Percentiles rank a stretch among this genome's conserved stretches.
Conservation (phyloP, 1,140 invertebrate species). For the Phymorhynchus buccinoides region DNA sequence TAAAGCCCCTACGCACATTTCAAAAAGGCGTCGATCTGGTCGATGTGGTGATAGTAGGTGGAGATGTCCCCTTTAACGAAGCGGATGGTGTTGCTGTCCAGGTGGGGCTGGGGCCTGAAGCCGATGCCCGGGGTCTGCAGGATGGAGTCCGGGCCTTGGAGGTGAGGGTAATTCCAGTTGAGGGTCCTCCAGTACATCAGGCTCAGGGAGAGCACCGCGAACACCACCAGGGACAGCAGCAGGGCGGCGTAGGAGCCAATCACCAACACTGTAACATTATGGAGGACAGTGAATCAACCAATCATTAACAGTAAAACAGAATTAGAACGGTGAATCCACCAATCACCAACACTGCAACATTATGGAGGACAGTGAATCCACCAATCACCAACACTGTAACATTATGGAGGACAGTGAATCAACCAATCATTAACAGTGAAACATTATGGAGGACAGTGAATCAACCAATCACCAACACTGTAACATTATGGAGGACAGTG, state of each 20-base stretch:
- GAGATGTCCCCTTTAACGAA: conserved; percentile 77
- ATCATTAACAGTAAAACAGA: too few species aligned
- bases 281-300: too few species aligned
- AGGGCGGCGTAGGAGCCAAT: conserved; percentile 93
- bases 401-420: too few species aligned
- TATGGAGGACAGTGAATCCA: too few species aligned
- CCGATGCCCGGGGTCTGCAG: conserved; percentile 77
- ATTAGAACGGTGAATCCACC: too few species aligned
- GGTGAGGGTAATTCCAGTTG: conserved; percentile 88
- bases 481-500: too few species aligned
- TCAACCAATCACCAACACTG: too few species aligned
- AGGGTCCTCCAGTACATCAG: conserved; percentile 96
- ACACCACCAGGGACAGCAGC: conserved; percentile 85
- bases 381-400: too few species aligned
- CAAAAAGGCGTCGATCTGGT: conserved; percentile 62
- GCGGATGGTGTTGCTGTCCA: conserved; percentile 94
- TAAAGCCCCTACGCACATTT: conserved; percentile 56
- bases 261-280: conserved; percentile 78
- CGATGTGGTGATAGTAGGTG: conserved; percentile 58
- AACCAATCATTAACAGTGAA: too few species aligned
- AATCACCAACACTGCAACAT: too few species aligned
- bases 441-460: too few species aligned
- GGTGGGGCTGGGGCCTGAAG: conserved; percentile 93
- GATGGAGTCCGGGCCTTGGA: conserved; percentile 85
- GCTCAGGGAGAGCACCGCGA: conserved; percentile 91